Evolutionary conservation across 2,113 vertebrate genomes (phyloP).

Genomic region (Odocoileus virginianus): DNA sequence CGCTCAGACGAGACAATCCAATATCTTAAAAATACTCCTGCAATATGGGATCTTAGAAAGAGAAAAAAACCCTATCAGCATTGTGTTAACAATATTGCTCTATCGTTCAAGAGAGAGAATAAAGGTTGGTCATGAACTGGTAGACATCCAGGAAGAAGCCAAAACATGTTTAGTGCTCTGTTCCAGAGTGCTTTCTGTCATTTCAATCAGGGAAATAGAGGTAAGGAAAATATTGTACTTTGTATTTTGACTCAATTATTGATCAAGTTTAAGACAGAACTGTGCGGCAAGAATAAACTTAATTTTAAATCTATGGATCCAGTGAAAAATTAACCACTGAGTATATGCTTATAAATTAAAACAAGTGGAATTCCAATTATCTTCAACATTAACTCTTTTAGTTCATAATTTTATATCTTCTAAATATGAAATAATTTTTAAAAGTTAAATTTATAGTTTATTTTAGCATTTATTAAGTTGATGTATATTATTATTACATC

Average conservation of each 20-base stretch:
- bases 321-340: background rate
- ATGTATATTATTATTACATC: background rate
- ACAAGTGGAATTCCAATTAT: constrained; percentile 14
- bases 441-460: background rate
- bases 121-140: constrained; percentile 64
- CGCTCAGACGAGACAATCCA: constrained; percentile 73
- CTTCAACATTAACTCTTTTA: background rate
- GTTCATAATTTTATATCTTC: background rate
- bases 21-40: constrained; percentile 72
- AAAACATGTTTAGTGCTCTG: constrained; percentile 72
- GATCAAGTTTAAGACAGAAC: background rate
- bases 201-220: constrained; percentile 68
- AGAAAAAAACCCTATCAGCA: constrained; percentile 64
- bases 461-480: constrained; percentile 7
- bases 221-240: constrained; percentile 42
- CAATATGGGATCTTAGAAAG: constrained; percentile 76
- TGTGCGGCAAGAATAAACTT: background rate
- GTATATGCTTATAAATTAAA: background rate
- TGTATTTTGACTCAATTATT: background rate
- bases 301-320: background rate
- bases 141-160: constrained; percentile 71
- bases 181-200: constrained; percentile 64
- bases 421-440: background rate
- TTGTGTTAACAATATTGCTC: constrained; percentile 69
- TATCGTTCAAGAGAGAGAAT: constrained; percentile 70